These are phyloP conservation scores for Campoletis raptor DNA, from an alignment of 2,888 invertebrate genomes.

Conservation along the genomic window DNA sequence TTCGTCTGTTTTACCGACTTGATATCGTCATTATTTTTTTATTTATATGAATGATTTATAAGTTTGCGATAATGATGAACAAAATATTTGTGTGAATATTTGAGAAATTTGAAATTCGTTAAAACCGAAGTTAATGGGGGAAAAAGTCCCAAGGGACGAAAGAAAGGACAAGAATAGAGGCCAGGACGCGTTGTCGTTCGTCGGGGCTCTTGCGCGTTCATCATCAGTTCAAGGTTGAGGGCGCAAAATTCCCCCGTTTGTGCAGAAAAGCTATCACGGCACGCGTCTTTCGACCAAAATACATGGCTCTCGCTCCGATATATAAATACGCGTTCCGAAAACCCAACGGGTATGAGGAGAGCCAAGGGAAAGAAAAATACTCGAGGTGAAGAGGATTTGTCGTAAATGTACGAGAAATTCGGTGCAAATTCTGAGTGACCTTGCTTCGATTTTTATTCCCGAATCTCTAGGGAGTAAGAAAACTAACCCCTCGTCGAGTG, in stretches of 20 bases:
- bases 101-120: constrained; percentile 41
- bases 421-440: constrained; percentile 72
- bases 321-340: constrained; percentile 77
- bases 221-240: constrained; percentile 84
- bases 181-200: constrained; percentile 64
- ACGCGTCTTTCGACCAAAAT: constrained; percentile 76
- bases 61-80: neutral
- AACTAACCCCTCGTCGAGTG: constrained; percentile 7
- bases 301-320: constrained; percentile 76
- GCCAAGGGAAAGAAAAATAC: constrained; percentile 46
- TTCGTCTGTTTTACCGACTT: neutral
- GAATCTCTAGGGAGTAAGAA: constrained; percentile 2
- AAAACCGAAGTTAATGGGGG: constrained; percentile 25
- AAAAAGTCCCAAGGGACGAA: constrained; percentile 53
- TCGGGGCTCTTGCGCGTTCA: constrained; percentile 73
- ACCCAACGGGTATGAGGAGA: constrained; percentile 46
- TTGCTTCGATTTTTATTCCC: constrained; percentile 69
- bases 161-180: constrained; percentile 68
- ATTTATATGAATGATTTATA: neutral
- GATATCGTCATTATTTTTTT: neutral
- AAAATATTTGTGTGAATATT: neutral
- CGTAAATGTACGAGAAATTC: constrained; percentile 67
- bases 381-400: constrained; percentile 45
- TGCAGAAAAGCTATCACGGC: constrained; percentile 56
- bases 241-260: constrained; percentile 69